phyloP scores from a whole-genome alignment of 2,797 vertebrate genomes.

The Tamandua tetradactyla region DNA sequence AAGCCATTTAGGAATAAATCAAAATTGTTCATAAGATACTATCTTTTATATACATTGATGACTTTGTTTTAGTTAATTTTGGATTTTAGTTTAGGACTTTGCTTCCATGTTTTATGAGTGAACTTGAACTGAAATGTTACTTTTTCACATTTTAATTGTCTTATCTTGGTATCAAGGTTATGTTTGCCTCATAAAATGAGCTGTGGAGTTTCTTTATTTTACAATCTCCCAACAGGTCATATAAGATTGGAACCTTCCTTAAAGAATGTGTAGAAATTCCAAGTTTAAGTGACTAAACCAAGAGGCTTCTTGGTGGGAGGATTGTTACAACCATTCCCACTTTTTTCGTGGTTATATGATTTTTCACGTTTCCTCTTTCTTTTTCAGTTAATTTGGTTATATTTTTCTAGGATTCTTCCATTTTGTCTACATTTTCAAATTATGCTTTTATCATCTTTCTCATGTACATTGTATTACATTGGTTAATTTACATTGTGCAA shows the following conservation, averaged over 20 bases:
- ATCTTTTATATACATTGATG: not conserved
- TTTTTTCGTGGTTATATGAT: not conserved
- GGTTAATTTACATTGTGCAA: not conserved
- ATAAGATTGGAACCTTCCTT: conserved; percentile 26
- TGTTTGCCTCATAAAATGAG: not conserved
- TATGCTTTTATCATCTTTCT: not conserved
- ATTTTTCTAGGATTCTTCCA: not conserved
- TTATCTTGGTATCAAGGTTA: not conserved
- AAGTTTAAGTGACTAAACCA: not conserved
- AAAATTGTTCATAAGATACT: not conserved
- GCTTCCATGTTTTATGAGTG: not conserved
- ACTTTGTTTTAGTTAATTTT: not conserved
- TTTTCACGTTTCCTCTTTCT: not conserved
- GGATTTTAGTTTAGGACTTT: not conserved
- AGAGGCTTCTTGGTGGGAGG: not conserved
- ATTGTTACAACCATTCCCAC: not conserved
- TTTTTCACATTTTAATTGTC: not conserved
- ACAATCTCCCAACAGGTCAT: not conserved
- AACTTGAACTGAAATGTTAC: not conserved
- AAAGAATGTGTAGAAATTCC: not conserved
- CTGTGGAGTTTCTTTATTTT: not conserved
- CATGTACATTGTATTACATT: not conserved
- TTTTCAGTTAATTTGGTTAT: not conserved
- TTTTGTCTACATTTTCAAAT: not conserved
- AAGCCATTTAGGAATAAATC: not conserved